Conservation (phyloP, 2,113 vertebrate species). For the Diglossa brunneiventris region DNA sequence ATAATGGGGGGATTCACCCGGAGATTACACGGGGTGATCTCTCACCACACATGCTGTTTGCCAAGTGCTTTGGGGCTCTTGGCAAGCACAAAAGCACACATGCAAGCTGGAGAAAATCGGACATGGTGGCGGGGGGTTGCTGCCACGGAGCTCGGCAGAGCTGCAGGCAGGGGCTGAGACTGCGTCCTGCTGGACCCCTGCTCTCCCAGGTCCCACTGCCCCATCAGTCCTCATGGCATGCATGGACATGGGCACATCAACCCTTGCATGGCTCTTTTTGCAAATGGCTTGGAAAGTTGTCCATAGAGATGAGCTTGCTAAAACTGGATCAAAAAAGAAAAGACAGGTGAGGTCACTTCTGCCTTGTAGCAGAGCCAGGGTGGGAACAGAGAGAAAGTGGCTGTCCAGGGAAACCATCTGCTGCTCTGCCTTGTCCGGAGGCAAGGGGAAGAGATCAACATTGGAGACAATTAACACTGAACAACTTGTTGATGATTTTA, state of each 20-base stretch:
- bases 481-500: constrained; percentile 91
- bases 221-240: fast-evolving
- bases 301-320: background rate
- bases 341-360: background rate
- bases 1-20: constrained; percentile 43
- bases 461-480: constrained; percentile 74
- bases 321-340: background rate
- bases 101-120: background rate
- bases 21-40: constrained; percentile 48
- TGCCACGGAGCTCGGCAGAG: background rate
- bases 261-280: background rate
- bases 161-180: background rate
- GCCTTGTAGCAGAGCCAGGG: background rate
- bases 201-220: background rate
- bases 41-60: constrained; percentile 50
- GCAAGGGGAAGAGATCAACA: constrained; percentile 66
- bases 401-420: background rate
- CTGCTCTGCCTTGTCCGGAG: background rate
- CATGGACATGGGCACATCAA: fast-evolving
- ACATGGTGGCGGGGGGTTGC: background rate
- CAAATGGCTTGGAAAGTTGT: background rate
- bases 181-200: fast-evolving
- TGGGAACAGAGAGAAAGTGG: background rate
- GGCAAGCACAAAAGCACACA: constrained; percentile 32
- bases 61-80: constrained; percentile 23